Evolutionary conservation across 2,113 vertebrate species (phyloP), one percentile per base, ranked within the genome.

Genomic region (Trematocara variabile): DNA sequence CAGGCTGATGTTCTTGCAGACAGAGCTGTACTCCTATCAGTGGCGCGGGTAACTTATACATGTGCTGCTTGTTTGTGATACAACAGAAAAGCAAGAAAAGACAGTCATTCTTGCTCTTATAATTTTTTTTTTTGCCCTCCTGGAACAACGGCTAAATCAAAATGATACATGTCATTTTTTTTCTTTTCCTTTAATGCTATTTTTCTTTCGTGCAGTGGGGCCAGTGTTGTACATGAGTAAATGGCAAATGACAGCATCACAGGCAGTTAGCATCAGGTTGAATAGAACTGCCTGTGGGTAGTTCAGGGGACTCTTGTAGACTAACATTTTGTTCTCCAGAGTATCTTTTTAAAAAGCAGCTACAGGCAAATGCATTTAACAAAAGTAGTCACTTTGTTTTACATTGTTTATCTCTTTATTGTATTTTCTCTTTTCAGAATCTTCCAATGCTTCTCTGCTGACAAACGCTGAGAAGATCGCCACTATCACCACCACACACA

Each of bases 401-500:
- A 16, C 3, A 48, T 60, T 12, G 18, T 33, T 79, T 28, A 2
- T 65, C 25, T 48, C 44, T 12, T 10, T 37, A 58, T 20, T 54
- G 48, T 5, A 73, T 41, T 13, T 25, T 94, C 22, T 91, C 33
- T 82, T 63, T 82, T 30, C 92, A 99, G 98, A 99, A 93, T 98
- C 98, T 88, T 99, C 98, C 80, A 99, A 99, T 89, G 98, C 98
- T 90, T 97, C 98, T 85, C 96, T 99, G 95, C 95, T 99, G 93
- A 99, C 98, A 91, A 99, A 98, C 53, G 98, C 98, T 13, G 98
- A 99, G 96, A 99, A 99, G 96, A 99, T 99, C 16, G 98, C 98
- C 84, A 99, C 98, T 91, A 99, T 99, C 94, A 99, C 98, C 94
- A 99, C 98, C 88, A 98, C 98, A 58, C 98, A 99, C 93, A 97